A percentile compares a stretch with the other conserved stretches of the same genome.
Evolutionary conservation across 2,888 invertebrate genomes (phyloP).

Genomic region (Cheilosia vernalis): DNA sequence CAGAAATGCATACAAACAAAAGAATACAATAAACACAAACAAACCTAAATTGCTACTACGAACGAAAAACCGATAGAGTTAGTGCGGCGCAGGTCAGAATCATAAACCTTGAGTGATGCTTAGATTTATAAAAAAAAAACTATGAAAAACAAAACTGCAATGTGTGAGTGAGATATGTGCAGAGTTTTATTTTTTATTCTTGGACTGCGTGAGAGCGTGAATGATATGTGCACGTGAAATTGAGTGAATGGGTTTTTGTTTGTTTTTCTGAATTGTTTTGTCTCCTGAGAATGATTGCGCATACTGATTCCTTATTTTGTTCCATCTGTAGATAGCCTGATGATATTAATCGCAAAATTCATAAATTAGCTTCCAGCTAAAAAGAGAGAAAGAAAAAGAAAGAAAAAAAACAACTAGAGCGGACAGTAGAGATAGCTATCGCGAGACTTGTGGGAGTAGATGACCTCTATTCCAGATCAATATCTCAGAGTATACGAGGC

Average conservation of each 20-base stretch:
- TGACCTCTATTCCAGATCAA: constrained; percentile 28
- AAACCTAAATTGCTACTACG: constrained; percentile 67
- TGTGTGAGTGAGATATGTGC: constrained; percentile 70
- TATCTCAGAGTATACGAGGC: constrained; percentile 17
- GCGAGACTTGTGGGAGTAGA: constrained; percentile 28
- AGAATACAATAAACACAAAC: constrained; percentile 60
- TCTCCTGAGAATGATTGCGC: constrained; percentile 54
- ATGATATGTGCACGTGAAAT: constrained; percentile 20
- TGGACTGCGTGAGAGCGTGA: constrained; percentile 19
- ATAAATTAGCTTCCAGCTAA: constrained; percentile 68
- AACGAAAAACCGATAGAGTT: constrained; percentile 66
- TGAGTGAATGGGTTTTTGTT: constrained; percentile 12
- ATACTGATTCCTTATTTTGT: constrained; percentile 59
- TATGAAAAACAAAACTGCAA: constrained; percentile 56
- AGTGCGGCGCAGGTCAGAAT: constrained; percentile 38
- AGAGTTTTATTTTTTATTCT: constrained; percentile 47
- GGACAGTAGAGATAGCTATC: constrained; percentile 31
- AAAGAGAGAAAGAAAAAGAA: constrained; percentile 39
- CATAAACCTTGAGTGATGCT: constrained; percentile 71
- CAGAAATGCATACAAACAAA: constrained; percentile 22
- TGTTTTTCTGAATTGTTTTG: constrained; percentile 20
- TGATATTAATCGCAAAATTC: constrained; percentile 67
- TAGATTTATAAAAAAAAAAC: constrained; percentile 59
- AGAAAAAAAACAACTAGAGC: constrained; percentile 30
- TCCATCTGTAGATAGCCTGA: constrained; percentile 75